Evolutionary conservation across 2,797 vertebrate genomes (phyloP).

Genomic region (Centropyge bicolor): DNA sequence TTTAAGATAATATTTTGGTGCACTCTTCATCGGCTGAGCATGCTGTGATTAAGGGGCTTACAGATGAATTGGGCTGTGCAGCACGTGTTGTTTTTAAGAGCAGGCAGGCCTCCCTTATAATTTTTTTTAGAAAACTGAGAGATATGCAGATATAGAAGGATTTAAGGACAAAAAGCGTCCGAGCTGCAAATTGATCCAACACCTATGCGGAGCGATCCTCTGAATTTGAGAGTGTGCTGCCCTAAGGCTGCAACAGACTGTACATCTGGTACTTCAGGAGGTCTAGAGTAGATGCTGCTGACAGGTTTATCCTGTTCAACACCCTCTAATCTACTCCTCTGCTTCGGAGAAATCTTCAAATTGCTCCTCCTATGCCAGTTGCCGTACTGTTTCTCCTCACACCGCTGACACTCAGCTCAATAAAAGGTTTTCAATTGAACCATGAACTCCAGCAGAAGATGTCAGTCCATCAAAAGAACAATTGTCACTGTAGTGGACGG

Average conservation of each 20-base stretch:
- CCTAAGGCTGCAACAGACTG: slow-evolving; percentile 14
- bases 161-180: slow-evolving; percentile 15
- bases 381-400: slow-evolving; percentile 8
- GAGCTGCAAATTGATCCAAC: slow-evolving; percentile 37
- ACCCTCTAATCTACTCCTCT: slow-evolving; percentile 55
- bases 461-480: slow-evolving; percentile 46
- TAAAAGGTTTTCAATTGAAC: slow-evolving; percentile 41
- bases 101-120: not conserved
- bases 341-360: slow-evolving; percentile 43
- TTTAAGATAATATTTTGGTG: slow-evolving; percentile 21
- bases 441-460: slow-evolving; percentile 39
- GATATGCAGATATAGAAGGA: slow-evolving; percentile 16
- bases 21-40: not conserved
- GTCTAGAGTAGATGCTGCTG: slow-evolving; percentile 45
- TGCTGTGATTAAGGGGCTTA: not conserved
- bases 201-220: slow-evolving; percentile 3
- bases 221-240: slow-evolving; percentile 29
- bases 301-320: slow-evolving; percentile 56
- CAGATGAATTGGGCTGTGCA: not conserved
- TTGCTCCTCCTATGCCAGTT: slow-evolving; percentile 13
- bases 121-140: slow-evolving; percentile 2
- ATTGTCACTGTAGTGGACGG: slow-evolving; percentile 10
- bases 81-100: not conserved
- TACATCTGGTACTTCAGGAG: slow-evolving; percentile 32
- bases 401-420: slow-evolving; percentile 9